Evolutionary conservation across 2,888 invertebrate genomes (phyloP).

Genomic region (Augiades crinisus): DNA sequence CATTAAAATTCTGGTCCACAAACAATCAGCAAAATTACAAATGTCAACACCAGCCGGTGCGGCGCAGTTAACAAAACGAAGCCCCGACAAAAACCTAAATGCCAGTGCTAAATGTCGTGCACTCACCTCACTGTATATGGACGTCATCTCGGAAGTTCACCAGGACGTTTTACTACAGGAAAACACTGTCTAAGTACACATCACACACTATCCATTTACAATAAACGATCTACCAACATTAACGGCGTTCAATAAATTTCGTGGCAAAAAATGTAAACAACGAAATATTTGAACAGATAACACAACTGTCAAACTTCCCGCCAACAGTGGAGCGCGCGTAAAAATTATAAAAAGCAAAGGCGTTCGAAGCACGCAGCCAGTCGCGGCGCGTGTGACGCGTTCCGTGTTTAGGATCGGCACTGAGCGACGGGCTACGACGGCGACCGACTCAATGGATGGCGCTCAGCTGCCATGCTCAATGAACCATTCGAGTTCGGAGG

Average conservation of each 20-base stretch:
- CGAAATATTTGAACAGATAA: constrained; percentile 32
- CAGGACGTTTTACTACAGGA: constrained; percentile 50
- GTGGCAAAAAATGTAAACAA: constrained; percentile 20
- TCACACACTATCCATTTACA: constrained; percentile 44
- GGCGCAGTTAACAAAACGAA: constrained; percentile 48
- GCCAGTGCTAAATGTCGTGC: constrained; percentile 68
- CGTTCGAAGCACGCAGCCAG: constrained; percentile 54
- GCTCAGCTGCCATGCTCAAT: constrained; percentile 75
- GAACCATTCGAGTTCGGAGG: constrained; percentile 77
- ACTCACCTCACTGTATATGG: constrained; percentile 75
- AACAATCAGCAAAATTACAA: constrained; percentile 19
- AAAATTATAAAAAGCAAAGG: constrained; percentile 51
- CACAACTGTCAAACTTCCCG: constrained; percentile 63
- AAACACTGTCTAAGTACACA: constrained; percentile 65
- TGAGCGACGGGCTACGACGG: constrained; percentile 52
- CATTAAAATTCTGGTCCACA: not conserved
- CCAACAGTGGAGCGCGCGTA: constrained; percentile 57
- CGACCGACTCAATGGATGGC: constrained; percentile 54
- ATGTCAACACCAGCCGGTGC: constrained; percentile 33
- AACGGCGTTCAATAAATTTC: not conserved
- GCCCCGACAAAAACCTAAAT: constrained; percentile 70
- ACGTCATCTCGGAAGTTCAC: constrained; percentile 62
- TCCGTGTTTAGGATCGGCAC: constrained; percentile 72
- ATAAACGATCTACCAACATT: not conserved
- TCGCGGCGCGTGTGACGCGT: constrained; percentile 72